Conservation (phyloP, 2,888 invertebrate genomes). For the Erebia aethiops region DNA sequence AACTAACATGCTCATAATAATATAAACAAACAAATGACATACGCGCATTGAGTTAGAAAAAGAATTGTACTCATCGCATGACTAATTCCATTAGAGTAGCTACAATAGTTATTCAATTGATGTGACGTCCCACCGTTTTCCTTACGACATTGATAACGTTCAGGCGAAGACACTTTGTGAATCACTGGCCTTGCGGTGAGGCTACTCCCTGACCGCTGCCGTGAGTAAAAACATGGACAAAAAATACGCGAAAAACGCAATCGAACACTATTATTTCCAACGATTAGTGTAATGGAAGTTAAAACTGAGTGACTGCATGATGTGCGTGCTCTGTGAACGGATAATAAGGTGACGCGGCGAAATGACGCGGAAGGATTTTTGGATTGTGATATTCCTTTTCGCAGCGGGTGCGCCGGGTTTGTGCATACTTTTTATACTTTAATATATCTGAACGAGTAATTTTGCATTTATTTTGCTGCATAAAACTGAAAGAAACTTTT, state of each 20-base stretch:
- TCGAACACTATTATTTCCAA: background rate
- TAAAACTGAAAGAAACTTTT: too few species aligned
- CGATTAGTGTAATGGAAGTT: constrained; percentile 4
- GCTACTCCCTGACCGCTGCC: background rate
- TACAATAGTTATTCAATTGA: constrained; percentile 34
- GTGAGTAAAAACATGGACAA: constrained; percentile 16
- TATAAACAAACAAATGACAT: background rate
- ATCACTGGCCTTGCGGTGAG: constrained; percentile 50
- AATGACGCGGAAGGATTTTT: constrained; percentile 14
- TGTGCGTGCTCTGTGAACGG: background rate
- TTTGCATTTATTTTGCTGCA: too few species aligned
- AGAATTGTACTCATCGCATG: background rate
- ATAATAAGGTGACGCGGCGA: constrained; percentile 13
- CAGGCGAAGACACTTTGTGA: constrained; percentile 51
- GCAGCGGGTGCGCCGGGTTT: constrained; percentile 25
- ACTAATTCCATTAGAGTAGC: constrained; percentile 5
- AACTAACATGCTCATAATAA: too few species aligned
- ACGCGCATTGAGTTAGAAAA: background rate
- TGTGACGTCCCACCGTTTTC: constrained; percentile 37
- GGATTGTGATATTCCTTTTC: constrained; percentile 22
- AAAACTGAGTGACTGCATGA: constrained; percentile 5
- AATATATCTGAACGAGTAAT: too few species aligned
- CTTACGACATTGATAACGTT: constrained; percentile 37
- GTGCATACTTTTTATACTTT: background rate
- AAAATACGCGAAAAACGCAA: constrained; percentile 19